These are phyloP conservation scores for Epirrhoe tristata DNA, from an alignment of 2,888 invertebrate genomes.

Conservation along the genomic window DNA sequence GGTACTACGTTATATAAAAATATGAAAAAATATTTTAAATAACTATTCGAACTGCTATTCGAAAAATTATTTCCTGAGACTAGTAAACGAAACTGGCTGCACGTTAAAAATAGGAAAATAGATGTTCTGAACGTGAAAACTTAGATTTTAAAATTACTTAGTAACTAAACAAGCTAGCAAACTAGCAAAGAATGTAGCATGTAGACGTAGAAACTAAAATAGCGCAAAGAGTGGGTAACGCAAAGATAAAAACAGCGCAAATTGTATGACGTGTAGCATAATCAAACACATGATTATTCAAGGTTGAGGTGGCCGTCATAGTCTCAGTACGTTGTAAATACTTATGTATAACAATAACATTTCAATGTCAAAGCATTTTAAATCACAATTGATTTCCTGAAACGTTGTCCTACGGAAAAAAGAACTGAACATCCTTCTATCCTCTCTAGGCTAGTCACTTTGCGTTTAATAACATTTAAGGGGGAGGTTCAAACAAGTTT, in stretches of 20 bases:
- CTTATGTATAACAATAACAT: conserved; percentile 67
- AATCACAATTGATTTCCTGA: conserved; percentile 46
- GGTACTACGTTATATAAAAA: no score
- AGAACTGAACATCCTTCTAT: background rate
- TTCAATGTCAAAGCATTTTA: conserved; percentile 67
- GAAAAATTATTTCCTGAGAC: no score
- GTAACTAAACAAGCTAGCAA: conserved; percentile 3
- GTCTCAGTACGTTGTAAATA: conserved; percentile 68
- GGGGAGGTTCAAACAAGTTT: background rate
- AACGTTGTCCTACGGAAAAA: conserved; percentile 16
- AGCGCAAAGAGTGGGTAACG: conserved; percentile 45
- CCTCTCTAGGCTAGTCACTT: background rate
- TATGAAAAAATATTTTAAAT: no score
- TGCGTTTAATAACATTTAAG: background rate
- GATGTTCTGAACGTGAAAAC: background rate
- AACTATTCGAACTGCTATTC: no score
- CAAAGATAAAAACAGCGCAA: conserved; percentile 62
- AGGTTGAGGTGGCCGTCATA: conserved; percentile 74
- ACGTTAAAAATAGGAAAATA: background rate
- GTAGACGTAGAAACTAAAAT: conserved; percentile 37
- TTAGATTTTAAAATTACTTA: background rate
- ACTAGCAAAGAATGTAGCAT: background rate
- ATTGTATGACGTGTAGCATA: conserved; percentile 71
- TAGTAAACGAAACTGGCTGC: no score
- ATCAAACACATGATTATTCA: conserved; percentile 77